Conservation (phyloP, 2,888 invertebrate species). For the Sclerodermus sp. region DNA sequence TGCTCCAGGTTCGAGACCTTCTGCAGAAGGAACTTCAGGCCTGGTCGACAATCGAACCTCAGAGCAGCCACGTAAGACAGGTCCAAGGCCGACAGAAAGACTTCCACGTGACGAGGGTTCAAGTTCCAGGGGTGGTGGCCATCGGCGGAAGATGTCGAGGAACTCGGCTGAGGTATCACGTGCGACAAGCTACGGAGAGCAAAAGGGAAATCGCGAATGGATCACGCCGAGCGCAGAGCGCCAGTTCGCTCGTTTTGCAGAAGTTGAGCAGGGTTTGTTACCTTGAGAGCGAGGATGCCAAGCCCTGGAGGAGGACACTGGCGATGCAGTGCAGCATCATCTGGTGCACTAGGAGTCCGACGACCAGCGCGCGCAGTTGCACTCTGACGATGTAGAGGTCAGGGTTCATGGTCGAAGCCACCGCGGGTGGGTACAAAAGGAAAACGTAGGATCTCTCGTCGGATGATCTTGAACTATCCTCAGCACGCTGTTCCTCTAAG, state of each 20-base stretch:
- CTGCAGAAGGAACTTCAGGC: slow-evolving; percentile 90
- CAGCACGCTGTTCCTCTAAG: slow-evolving; percentile 62
- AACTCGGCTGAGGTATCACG: slow-evolving; percentile 50
- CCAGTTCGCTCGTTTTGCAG: no score
- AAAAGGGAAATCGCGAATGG: no score
- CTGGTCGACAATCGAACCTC: slow-evolving; percentile 88
- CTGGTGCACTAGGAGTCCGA: slow-evolving; percentile 89
- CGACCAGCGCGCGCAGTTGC: slow-evolving; percentile 83
- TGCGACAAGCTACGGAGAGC: slow-evolving; percentile 53
- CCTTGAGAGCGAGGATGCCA: slow-evolving; percentile 67
- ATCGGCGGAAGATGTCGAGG: slow-evolving; percentile 28
- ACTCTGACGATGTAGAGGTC: slow-evolving; percentile 81
- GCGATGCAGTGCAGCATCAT: slow-evolving; percentile 90
- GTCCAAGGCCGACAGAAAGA: slow-evolving; percentile 77
- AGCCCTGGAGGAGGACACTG: slow-evolving; percentile 78
- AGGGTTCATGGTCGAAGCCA: slow-evolving; percentile 70
- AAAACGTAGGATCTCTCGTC: slow-evolving; percentile 90
- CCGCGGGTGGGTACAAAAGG: slow-evolving; percentile 78
- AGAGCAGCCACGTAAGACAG: slow-evolving; percentile 80
- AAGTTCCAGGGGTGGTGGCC: slow-evolving; percentile 52
- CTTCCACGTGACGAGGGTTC: slow-evolving; percentile 67
- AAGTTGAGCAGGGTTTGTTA: slow-evolving; percentile 15
- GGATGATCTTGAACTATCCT: slow-evolving; percentile 51
- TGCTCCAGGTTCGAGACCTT: slow-evolving; percentile 86
- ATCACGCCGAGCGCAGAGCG: no score